Percentiles rank a stretch among this genome's conserved stretches.
Conservation (phyloP, 2,113 vertebrate genomes). For the Fregata magnificens region DNA sequence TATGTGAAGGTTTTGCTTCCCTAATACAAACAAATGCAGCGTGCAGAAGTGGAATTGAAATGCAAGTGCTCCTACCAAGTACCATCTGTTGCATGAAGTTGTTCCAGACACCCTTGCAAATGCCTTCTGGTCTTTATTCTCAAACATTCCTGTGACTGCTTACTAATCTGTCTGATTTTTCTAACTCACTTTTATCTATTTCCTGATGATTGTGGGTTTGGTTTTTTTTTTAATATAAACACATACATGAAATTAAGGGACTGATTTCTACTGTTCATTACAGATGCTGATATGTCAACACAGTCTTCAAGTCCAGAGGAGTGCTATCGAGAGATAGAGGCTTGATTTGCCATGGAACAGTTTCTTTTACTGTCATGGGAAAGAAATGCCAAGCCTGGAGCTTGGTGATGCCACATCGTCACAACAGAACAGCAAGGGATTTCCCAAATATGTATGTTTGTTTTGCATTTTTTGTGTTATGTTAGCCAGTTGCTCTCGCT, state of each 20-base stretch:
- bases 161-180: background rate
- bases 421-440: background rate
- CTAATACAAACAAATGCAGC: background rate
- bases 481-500: background rate
- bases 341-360: background rate
- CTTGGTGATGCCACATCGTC: background rate
- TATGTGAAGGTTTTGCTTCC: background rate
- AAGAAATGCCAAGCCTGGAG: background rate
- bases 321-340: background rate
- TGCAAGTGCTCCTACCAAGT: background rate
- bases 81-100: conserved; percentile 38
- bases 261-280: background rate
- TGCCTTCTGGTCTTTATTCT: conserved; percentile 28
- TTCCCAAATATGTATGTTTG: background rate
- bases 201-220: background rate
- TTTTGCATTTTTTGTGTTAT: background rate
- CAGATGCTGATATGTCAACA: background rate
- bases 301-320: background rate
- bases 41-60: background rate
- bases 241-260: background rate
- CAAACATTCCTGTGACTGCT: background rate
- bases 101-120: conserved; percentile 4
- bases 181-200: background rate
- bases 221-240: background rate
- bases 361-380: background rate